Base-by-base conservation (phyloP, 2,888 invertebrate genomes). In the Drosophila lacicola region DNA sequence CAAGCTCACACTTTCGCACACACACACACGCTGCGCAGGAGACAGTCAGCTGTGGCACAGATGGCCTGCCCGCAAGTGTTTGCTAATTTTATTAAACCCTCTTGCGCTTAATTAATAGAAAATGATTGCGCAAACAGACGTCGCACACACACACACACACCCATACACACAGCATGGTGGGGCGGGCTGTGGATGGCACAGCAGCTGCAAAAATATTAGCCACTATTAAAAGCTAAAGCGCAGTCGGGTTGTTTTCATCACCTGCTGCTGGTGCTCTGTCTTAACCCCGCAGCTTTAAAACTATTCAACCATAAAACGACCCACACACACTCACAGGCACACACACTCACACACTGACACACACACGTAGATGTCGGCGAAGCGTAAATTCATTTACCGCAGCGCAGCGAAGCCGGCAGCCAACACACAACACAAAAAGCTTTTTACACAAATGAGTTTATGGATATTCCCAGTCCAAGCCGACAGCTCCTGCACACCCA, bases 61-160 rank as follows among this genome's bases (percentile, higher is more conserved):
- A 50, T 62, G 63, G 63, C 29, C 57, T 54, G 60, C 64, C 74
- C 68, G 78, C 76, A 84, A 71, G 74, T 90, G 80, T 83, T 83
- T 90, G 89, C 80, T 83, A 82, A 85, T 90, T 82, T 79, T 82
- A 89, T 84, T 87, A 87, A 88, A 79, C 74, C 73, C 80, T 80
- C 80, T 80, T 87, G 84, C 80, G 82, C 80, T 88, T 90, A 86
- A 89, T 88, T 90, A 90, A 90, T 90, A 86, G 77, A 84, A 88
- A 81, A 88, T 82, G 72, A 88, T 81, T 78, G 78, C 70, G 84
- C 80, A 80, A 84, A 83, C 84, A 84, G 68, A 74, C 70, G 78
- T 61, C 25, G 51, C 55, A 53, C 62, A 66, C 60, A 60, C 66
- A 69, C 51, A 63, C 44, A 54, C 11, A 29, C 21, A 73, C 41